These are phyloP conservation scores for Xanthia icteritia DNA, from an alignment of 2,888 invertebrate species.

Conservation along the genomic window DNA sequence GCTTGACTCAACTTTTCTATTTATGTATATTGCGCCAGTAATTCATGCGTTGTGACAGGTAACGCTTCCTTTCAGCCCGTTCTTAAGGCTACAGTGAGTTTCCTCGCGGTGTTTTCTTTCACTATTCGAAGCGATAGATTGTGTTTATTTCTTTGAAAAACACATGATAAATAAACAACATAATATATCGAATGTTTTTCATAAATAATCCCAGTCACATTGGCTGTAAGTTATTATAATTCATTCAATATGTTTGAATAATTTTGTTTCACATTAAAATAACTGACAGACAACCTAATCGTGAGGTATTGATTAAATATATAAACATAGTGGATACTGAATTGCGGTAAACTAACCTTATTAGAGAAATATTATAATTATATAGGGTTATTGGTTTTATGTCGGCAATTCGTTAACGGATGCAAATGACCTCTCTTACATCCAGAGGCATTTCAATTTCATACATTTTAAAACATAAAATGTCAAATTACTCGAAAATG, in stretches of 20 bases:
- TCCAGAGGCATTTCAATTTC: too few relatives aligned
- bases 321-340: conserved; percentile 10
- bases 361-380: too few relatives aligned
- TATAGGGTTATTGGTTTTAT: too few relatives aligned
- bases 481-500: too few relatives aligned
- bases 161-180: conserved; percentile 10
- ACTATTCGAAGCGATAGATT: conserved; percentile 40
- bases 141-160: conserved; percentile 27
- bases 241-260: neutral
- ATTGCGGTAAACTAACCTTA: neutral
- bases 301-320: neutral
- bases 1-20: conserved; percentile 46
- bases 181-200: neutral
- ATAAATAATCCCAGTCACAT: neutral
- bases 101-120: conserved; percentile 23
- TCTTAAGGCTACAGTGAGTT: conserved; percentile 24
- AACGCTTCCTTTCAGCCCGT: conserved; percentile 26
- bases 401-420: too few relatives aligned
- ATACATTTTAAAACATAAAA: too few relatives aligned
- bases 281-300: neutral
- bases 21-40: conserved; percentile 37
- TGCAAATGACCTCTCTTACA: too few relatives aligned
- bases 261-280: conserved; percentile 17
- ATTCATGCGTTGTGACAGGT: conserved; percentile 40
- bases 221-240: neutral